Conservation (phyloP, 35 echinoderm and acorn worm genomes). For the Eucidaris tribuloides region DNA sequence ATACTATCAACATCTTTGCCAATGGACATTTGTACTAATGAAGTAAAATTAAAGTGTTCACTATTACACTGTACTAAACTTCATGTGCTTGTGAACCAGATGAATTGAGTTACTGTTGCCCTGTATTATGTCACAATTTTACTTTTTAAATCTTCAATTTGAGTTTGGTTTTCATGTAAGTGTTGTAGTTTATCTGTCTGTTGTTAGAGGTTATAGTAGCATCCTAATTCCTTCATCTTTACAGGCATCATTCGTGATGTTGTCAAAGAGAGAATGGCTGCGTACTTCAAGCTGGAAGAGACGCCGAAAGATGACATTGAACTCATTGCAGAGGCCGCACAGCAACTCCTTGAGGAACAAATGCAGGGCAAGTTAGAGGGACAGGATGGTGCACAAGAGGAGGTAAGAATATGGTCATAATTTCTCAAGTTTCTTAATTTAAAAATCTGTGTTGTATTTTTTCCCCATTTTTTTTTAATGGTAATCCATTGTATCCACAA, state of each 20-base stretch:
- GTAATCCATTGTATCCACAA: not conserved
- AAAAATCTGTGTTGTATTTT: not conserved
- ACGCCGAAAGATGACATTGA: conserved; percentile 29
- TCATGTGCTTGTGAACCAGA: not conserved
- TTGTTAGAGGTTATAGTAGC: not conserved
- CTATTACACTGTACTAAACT: not conserved
- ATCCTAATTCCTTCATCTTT: not conserved
- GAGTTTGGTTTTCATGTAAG: no score
- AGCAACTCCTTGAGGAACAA: conserved; percentile 48
- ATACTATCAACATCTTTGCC: no score
- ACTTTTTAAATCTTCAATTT: not conserved
- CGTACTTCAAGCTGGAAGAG: conserved; percentile 73
- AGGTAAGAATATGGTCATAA: no score
- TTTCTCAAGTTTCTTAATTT: conserved; percentile 50
- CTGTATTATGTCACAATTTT: not conserved
- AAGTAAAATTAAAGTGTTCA: no score
- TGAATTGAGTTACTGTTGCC: not conserved
- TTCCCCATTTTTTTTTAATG: not conserved
- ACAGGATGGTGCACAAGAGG: not conserved
- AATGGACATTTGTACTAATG: no score
- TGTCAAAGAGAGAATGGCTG: conserved; percentile 79
- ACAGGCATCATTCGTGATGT: conserved; percentile 95
- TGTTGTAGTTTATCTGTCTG: not conserved
- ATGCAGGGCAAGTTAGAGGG: conserved; percentile 7
- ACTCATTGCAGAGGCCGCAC: conserved; percentile 49